Conservation (phyloP, 2,113 vertebrate genomes). For the Felis chaus region DNA sequence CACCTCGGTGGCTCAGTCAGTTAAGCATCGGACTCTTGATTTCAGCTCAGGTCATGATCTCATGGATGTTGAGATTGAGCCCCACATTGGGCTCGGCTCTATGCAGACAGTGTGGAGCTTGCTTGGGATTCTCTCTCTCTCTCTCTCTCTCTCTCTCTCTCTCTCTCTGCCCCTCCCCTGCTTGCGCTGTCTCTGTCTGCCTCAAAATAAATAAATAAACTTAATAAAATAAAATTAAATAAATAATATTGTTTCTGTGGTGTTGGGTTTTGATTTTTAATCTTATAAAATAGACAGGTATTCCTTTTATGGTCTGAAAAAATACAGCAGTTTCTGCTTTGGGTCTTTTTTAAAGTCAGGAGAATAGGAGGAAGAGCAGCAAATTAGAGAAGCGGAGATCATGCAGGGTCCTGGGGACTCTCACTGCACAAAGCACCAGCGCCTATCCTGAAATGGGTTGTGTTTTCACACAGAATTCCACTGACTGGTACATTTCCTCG, state of each 20-base stretch:
- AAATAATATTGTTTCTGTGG: neutral
- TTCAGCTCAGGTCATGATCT: too few species aligned
- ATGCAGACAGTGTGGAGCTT: too few species aligned
- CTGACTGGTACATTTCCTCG: neutral
- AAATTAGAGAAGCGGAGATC: neutral
- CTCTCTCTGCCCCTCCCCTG: too few species aligned
- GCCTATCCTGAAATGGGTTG: rapidly evolving
- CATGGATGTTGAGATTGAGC: too few species aligned
- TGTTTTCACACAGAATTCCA: neutral
- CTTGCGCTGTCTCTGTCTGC: too few species aligned
- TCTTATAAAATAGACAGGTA: neutral
- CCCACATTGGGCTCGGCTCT: too few species aligned
- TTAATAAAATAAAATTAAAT: too few species aligned
- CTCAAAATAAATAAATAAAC: too few species aligned
- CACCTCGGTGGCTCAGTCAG: too few species aligned
- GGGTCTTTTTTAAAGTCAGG: neutral
- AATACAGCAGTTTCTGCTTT: neutral
- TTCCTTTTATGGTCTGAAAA: neutral
- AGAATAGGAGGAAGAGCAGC: neutral
- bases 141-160: too few species aligned
- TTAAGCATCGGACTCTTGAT: too few species aligned
- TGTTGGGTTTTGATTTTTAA: neutral
- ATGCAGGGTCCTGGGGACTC: rapidly evolving
- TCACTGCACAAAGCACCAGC: neutral
- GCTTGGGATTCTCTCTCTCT: too few species aligned